These are phyloP conservation scores for Drosophila niveifrons DNA, from an alignment of 2,888 invertebrate species.

Conservation along the genomic window DNA sequence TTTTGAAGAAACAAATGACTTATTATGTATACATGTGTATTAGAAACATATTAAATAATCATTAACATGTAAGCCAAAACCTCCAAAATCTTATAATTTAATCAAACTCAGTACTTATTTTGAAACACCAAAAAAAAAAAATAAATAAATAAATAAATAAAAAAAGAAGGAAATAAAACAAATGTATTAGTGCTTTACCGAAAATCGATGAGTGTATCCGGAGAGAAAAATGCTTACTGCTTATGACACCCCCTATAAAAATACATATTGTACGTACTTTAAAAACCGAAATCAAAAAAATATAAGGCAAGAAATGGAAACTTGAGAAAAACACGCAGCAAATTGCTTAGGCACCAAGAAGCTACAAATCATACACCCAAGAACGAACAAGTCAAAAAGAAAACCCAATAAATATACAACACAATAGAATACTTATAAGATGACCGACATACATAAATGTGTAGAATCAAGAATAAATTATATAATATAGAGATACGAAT, in stretches of 20 bases:
- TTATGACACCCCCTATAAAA: slow-evolving; percentile 44
- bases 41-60: slow-evolving; percentile 30
- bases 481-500: slow-evolving; percentile 39
- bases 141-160: not conserved
- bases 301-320: slow-evolving; percentile 37
- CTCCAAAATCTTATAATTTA: slow-evolving; percentile 15
- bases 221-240: slow-evolving; percentile 40
- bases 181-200: slow-evolving; percentile 10
- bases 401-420: slow-evolving; percentile 57
- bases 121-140: slow-evolving; percentile 23
- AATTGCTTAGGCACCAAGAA: slow-evolving; percentile 80
- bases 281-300: slow-evolving; percentile 30
- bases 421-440: slow-evolving; percentile 60
- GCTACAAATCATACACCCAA: slow-evolving; percentile 72
- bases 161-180: slow-evolving; percentile 2
- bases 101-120: slow-evolving; percentile 13
- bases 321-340: slow-evolving; percentile 73
- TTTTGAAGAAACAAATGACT: slow-evolving; percentile 16
- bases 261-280: slow-evolving; percentile 29
- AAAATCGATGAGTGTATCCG: slow-evolving; percentile 23
- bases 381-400: slow-evolving; percentile 54
- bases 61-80: slow-evolving; percentile 20
- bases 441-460: slow-evolving; percentile 41
- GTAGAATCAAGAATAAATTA: slow-evolving; percentile 46
- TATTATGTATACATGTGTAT: slow-evolving; percentile 35